Conservation (phyloP, 2,797 vertebrate species). For the Coilia nasus region DNA sequence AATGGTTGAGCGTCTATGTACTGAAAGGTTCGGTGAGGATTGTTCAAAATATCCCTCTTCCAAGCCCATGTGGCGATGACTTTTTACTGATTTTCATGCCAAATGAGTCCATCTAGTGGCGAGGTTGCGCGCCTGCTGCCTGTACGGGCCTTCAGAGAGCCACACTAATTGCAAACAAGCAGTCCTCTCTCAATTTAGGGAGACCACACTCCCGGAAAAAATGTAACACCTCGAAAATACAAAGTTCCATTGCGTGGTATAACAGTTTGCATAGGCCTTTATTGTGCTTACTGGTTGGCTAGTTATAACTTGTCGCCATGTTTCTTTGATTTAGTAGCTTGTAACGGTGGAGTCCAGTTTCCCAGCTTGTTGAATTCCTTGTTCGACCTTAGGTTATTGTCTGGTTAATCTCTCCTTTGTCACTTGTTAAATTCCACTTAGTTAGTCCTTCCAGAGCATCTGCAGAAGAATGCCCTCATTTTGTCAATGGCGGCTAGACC, state of each 20-base stretch:
- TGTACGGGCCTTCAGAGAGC: not conserved
- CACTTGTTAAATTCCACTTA: not conserved
- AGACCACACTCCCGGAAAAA: no score
- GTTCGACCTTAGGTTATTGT: not conserved
- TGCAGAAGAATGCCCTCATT: not conserved
- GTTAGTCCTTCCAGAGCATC: not conserved
- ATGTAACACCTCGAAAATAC: no score
- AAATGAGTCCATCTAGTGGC: constrained; percentile 2
- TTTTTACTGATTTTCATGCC: not conserved
- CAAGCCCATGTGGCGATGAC: not conserved
- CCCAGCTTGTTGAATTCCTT: not conserved
- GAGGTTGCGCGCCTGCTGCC: not conserved
- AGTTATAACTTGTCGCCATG: no score
- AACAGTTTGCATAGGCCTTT: no score
- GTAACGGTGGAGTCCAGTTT: not conserved
- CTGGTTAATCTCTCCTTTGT: not conserved
- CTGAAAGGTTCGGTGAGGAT: not conserved
- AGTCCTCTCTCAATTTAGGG: no score
- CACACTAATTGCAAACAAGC: not conserved
- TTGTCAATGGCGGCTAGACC: no score
- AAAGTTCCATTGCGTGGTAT: no score
- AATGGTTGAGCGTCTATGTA: not conserved
- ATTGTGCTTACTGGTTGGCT: no score
- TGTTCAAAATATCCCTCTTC: not conserved
- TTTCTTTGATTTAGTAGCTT: not conserved